Evolutionary conservation across 1,140 invertebrate species (phyloP).

Genomic region (Drosophila novamexicana): DNA sequence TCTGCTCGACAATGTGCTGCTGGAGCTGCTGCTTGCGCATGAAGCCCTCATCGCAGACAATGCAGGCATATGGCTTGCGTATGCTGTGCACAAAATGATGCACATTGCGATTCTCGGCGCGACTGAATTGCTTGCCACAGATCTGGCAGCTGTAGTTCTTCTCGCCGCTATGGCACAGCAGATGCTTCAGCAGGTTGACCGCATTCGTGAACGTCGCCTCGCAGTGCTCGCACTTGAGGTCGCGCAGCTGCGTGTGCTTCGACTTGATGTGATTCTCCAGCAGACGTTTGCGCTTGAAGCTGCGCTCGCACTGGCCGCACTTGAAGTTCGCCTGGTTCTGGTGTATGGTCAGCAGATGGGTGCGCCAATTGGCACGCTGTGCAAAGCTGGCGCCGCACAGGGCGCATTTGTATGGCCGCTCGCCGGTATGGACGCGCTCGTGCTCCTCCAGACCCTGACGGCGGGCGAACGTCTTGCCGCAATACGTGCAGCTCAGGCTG

Average conservation of each 20-base stretch:
- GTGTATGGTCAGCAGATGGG: constrained; percentile 91
- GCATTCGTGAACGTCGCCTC: constrained; percentile 92
- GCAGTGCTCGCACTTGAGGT: constrained; percentile 90
- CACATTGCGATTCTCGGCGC: constrained; percentile 93
- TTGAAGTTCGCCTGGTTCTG: constrained; percentile 90
- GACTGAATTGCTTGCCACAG: constrained; percentile 94
- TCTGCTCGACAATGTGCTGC: constrained; percentile 89
- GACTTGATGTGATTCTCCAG: constrained; percentile 93
- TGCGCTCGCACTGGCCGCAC: constrained; percentile 89
- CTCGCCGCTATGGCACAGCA: constrained; percentile 91
- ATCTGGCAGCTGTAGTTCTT: constrained; percentile 92
- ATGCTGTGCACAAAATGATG: constrained; percentile 94
- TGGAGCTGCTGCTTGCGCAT: constrained; percentile 93
- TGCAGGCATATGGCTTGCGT: constrained; percentile 94
- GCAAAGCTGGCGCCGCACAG: constrained; percentile 91
- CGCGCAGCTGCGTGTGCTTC: constrained; percentile 91
- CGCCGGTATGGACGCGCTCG: constrained; percentile 90
- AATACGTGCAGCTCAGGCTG: constrained; percentile 89
- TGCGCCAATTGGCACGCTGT: constrained; percentile 91
- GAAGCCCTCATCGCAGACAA: constrained; percentile 91
- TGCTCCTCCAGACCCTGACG: constrained; percentile 91
- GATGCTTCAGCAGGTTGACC: constrained; percentile 93
- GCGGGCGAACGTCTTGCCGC: constrained; percentile 90
- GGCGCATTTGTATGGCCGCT: constrained; percentile 90
- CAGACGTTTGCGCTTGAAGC: constrained; percentile 90